Evolutionary conservation across 2,888 invertebrate genomes (phyloP), one percentile per base, ranked within the genome.

Genomic region (Pollenia angustigena): DNA sequence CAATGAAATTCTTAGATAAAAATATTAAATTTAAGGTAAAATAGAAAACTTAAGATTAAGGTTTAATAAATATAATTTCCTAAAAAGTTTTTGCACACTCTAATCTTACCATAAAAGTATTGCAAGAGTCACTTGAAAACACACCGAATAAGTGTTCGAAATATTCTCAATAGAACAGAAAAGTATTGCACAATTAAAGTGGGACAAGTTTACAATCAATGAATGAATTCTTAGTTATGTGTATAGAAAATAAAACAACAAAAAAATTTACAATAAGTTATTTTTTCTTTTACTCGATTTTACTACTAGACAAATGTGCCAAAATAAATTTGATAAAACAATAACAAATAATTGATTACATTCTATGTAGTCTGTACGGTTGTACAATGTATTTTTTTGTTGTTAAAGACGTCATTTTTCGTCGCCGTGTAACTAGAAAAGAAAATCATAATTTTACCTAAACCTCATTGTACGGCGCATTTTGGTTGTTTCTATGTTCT

Each of bases 191-290:
- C 48, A 54, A 44, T 62, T 48, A 72, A 86, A 72, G 75, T 86
- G 50, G 79, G 48, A 44, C 84, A 78, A 78, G 81, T 86, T 84
- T 64, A 68, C 48, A 84, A 76, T 76, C 72, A 87, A 81, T 84
- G 66, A 81, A 81, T 85, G 78, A 80, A 79, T 69, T 69, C 9
- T 42, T 56, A 46, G 14, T 46, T 62, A 71, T 18, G 32, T 6
- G 6, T 32, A 6, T 32, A 4, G 6, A 32, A 44, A 50, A 46
- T 66, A 64, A 74, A 14, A 68, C 52, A 76, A 75, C 8, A 66
- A 81, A 46, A 23, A 68, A 40, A 23, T 6, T 16, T 64, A 50
- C n/a, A 69, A 80, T 40, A 18, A 76, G 62, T 68, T 62, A 58
- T 46, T 10, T 71, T 48, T 68, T 58, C 46, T 54, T 54, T 16